Conservation (phyloP, 2,113 vertebrate genomes). For the Rhinolophus sinicus region DNA sequence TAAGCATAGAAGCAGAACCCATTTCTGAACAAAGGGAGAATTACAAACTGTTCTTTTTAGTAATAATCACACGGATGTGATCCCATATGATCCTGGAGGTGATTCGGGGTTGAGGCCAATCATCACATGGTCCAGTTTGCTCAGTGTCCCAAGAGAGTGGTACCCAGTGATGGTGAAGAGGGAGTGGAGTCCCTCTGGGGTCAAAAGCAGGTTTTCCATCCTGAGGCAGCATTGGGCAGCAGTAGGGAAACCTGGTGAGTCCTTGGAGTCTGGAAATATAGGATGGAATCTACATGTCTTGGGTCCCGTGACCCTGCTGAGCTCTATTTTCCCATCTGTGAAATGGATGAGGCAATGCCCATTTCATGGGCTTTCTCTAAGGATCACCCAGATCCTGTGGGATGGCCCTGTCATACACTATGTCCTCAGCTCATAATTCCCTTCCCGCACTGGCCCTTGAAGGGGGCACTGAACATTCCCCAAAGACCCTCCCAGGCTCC, state of each 20-base stretch:
- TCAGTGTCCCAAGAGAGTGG: not conserved
- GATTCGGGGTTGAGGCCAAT: not conserved
- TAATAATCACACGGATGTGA: not conserved
- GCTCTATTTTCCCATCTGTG: not conserved
- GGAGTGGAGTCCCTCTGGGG: not conserved
- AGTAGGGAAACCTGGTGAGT: not conserved
- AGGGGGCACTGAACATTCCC: not conserved
- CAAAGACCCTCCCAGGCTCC: rapidly evolving
- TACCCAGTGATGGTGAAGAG: not conserved
- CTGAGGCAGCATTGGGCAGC: rapidly evolving
- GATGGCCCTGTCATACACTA: not conserved
- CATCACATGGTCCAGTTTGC: not conserved
- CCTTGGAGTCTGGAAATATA: not conserved
- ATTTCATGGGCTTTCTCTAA: not conserved
- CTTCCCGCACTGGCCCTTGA: not conserved
- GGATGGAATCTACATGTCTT: not conserved
- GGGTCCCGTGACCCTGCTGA: not conserved
- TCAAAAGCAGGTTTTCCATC: not conserved
- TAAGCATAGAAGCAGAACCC: not conserved
- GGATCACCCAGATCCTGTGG: not conserved
- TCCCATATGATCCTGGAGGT: not conserved
- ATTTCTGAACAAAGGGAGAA: not conserved
- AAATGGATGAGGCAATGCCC: not conserved
- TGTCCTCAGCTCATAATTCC: not conserved
- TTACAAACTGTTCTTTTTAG: not conserved